These are phyloP conservation scores for Xyrauchen texanus DNA, from an alignment of 2,113 vertebrate genomes.

Conservation along the genomic window DNA sequence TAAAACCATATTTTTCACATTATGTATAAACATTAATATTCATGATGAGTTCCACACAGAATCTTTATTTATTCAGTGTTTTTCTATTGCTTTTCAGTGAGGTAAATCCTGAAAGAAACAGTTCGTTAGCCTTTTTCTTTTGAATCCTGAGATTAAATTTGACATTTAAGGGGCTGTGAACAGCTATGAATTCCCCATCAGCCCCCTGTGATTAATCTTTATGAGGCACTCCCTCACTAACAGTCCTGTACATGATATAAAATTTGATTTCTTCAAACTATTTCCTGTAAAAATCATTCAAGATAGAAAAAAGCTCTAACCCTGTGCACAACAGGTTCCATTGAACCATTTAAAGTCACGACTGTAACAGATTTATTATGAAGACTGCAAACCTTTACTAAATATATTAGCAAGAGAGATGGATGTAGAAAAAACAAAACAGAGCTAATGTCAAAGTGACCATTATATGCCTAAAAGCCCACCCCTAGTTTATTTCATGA, in stretches of 20 bases:
- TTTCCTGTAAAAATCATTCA: conserved; percentile 18
- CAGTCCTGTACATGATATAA: conserved; percentile 6
- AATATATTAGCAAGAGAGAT: conserved; percentile 7
- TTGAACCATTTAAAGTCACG: conserved; percentile 27
- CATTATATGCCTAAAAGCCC: neutral
- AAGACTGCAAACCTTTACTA: conserved; percentile 23
- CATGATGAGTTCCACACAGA: neutral
- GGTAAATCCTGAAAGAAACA: neutral
- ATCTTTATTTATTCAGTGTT: neutral
- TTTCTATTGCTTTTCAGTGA: neutral
- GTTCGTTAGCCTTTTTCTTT: neutral
- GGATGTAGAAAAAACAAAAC: neutral
- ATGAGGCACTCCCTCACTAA: neutral
- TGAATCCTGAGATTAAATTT: neutral
- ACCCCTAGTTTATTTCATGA: neutral
- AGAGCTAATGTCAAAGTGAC: conserved; percentile 11
- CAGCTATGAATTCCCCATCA: neutral
- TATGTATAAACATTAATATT: conserved; percentile 3
- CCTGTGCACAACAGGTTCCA: conserved; percentile 6
- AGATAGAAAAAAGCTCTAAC: conserved; percentile 17
- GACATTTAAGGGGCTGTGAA: neutral
- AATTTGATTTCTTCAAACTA: conserved; percentile 17
- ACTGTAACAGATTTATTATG: conserved; percentile 36
- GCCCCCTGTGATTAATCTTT: conserved; percentile 1
- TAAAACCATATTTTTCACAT: too few species aligned